These are phyloP conservation scores for Tenrec ecaudatus DNA, from an alignment of 2,113 vertebrate genomes.

Conservation along the genomic window DNA sequence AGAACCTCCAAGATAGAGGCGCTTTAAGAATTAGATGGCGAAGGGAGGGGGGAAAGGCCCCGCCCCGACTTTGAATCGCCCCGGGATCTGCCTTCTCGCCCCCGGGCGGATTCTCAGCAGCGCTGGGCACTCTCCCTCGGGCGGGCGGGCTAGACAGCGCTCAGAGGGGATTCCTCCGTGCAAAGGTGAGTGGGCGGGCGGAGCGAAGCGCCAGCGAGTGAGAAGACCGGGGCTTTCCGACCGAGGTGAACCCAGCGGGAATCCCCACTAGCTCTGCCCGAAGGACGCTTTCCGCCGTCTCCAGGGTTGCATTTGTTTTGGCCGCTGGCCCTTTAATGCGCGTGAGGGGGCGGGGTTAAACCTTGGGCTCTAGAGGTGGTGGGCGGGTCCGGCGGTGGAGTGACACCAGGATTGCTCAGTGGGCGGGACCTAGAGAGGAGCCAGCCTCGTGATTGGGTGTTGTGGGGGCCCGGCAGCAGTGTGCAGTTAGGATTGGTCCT, in stretches of 20 bases:
- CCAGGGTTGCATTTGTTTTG: background rate
- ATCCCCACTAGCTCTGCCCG: background rate
- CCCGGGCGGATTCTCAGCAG: background rate
- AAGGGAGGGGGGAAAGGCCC: background rate
- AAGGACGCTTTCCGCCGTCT: background rate
- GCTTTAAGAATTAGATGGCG: background rate
- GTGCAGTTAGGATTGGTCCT: conserved; percentile 63
- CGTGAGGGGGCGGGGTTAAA: background rate
- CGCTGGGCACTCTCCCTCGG: conserved; percentile 73
- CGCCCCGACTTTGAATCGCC: background rate
- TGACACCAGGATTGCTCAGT: background rate
- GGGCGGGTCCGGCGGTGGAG: background rate
- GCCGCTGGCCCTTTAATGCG: conserved; percentile 56
- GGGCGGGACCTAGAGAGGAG: conserved; percentile 37
- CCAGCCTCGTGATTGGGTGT: conserved; percentile 88
- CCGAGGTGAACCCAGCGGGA: background rate
- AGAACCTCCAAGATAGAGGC: background rate
- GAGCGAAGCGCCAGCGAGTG: background rate
- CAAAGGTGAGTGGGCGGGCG: conserved; percentile 47
- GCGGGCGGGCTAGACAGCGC: background rate
- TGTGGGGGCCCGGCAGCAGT: conserved; percentile 81
- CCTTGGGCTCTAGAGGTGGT: background rate
- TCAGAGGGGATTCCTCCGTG: conserved; percentile 27
- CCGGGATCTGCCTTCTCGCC: conserved; percentile 69
- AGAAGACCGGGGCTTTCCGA: background rate